Base-by-base conservation (phyloP, 2,113 vertebrate species). In the Pachycephala philippinensis region DNA sequence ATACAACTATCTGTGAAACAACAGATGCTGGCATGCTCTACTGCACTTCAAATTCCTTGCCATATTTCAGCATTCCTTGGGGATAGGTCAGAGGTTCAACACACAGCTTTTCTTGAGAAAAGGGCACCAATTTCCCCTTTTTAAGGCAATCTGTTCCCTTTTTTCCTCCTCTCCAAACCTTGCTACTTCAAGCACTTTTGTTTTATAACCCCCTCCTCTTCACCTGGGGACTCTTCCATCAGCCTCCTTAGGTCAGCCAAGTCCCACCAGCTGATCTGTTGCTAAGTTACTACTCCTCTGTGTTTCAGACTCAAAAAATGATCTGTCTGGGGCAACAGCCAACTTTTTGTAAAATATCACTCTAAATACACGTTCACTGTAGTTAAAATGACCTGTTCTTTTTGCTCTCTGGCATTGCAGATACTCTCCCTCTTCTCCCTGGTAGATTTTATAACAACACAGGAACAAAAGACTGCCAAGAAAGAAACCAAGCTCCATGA, bases 271-370 rank as follows among this genome's bases (percentile, higher is more conserved):
- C 63, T 2, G 2, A 84, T 84, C 59, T 81, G 89, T 94, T 95
- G 95, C 91, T 86, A 92, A 74, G 89, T 65, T 89, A 92, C 89
- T 69, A 28, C 20, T 96, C 59, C 75, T 93, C 60, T 66, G 50
- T 74, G 42, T 47, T 95, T 91, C 84, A 87, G 65, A 63, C 19
- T 88, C 37, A 83, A 88, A 85, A 90, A 94, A 72, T 77, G 4
- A 94, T 92, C 37, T 69, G 57, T 49, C 82, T 87, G 93, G 89
- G 92, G 84, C 56, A 97, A 89, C 5, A 81, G 84, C 84, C 92
- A 96, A 93, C 74, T 89, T 92, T 64, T 80, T 78, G 69, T 60
- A 78, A 93, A 93, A 71, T 78, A 89, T 42, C 7, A 7, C 64
- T 87, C 52, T 56, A 91, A 93, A 87, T 84, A 45, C 10, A 22